Base-by-base conservation (phyloP, 2,888 invertebrate species). In the Macaria notata region DNA sequence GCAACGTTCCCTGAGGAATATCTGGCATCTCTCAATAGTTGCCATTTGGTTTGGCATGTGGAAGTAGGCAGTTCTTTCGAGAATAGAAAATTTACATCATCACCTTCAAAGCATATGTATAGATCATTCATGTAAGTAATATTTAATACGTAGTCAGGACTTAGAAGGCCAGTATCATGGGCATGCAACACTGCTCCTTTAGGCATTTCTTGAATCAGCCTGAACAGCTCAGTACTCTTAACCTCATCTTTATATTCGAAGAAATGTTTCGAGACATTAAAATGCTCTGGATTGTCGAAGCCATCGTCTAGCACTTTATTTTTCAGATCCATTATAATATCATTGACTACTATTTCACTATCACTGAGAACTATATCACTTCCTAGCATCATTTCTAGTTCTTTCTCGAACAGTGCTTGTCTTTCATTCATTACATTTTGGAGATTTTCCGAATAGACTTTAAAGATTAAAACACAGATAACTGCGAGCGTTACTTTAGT, bases 161-260 rank as follows among this genome's bases (percentile, higher is more conserved):
- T 93, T 33, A 93, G 87, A 2, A 94, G 72, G 0, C 93, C 94
- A 0, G 94, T 93, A 64, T 95, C 93, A 65, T 96, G 96, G 0
- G 92, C 93, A 70, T 96, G 96, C 0, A 96, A 81, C 0, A 94
- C 90, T 0, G 93, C 94, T 0, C 96, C 97, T 83, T 97, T 97
- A 0, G 97, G 97, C 93, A 97, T 93, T 41, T 77, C 76, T 56
- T 92, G 84, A 2, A 97, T 92, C 1, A 95, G 75, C 64, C 93
- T 81, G 72, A 93, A 96, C 0, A 96, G 88, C 29, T 92, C 78
- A 0, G 95, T 94, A 0, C 86, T 71, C 9, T 93, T 93, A 2
- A 96, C 93, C 29, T 84, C 78, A 1, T 92, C 79, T 64, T 93
- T 93, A 0, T 94, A 93, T 6, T 92, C 84, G 65, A 96, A 94